Evolutionary conservation across 2,797 vertebrate genomes (phyloP).

Genomic region (Rallus crepitans): DNA sequence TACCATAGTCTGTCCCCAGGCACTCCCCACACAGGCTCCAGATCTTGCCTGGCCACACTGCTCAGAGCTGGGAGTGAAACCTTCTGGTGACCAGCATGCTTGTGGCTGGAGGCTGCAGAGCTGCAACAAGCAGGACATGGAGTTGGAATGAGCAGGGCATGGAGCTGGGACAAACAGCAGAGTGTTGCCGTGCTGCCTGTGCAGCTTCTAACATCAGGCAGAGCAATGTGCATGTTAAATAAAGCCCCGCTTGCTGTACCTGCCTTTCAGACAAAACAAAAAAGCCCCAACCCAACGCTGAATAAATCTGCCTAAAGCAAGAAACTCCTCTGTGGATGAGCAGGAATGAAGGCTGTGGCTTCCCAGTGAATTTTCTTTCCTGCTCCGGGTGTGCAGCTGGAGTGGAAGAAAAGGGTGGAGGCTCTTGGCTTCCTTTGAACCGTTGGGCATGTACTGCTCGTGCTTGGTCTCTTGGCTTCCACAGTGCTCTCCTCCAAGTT

Average conservation of each 20-base stretch:
- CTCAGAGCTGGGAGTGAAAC: not conserved
- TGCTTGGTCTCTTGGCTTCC: not conserved
- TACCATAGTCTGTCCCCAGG: not conserved
- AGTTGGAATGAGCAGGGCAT: not conserved
- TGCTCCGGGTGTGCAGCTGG: not conserved
- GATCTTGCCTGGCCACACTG: not conserved
- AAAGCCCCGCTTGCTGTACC: not conserved
- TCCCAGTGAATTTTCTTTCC: not conserved
- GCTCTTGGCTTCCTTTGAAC: not conserved
- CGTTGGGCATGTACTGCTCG: not conserved
- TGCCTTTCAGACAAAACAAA: not conserved
- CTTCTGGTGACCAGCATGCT: not conserved
- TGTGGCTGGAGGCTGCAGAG: not conserved
- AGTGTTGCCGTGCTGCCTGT: not conserved
- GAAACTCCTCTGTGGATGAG: not conserved
- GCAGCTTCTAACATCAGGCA: not conserved
- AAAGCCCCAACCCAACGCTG: not conserved
- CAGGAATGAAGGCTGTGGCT: not conserved
- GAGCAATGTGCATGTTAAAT: not conserved
- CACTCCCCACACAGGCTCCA: not conserved
- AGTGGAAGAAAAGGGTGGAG: not conserved
- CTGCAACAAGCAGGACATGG: not conserved
- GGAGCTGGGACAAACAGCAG: not conserved
- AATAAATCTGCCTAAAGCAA: slow-evolving; percentile 25
- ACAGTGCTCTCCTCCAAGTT: not conserved